Conservation (phyloP, 1,140 invertebrate genomes). For the Papilio xuthus region DNA sequence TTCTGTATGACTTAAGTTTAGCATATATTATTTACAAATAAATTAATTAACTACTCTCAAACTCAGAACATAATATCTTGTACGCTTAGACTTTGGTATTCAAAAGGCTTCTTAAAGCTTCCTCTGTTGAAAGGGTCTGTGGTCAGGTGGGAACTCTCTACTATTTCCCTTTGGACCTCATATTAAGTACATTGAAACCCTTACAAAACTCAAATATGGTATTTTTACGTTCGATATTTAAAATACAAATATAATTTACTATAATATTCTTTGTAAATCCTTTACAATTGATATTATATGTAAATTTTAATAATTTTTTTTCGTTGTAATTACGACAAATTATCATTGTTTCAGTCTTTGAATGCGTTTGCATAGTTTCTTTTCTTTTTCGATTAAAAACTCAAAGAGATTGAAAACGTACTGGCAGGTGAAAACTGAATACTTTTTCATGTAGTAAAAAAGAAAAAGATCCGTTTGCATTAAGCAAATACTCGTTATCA, state of each 20-base stretch:
- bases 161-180: conserved; percentile 65
- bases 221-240: not conserved
- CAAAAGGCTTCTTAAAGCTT: conserved; percentile 64
- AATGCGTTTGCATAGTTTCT: not conserved
- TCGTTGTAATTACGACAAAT: not conserved
- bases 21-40: not conserved
- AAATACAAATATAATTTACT: not conserved
- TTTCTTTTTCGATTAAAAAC: conserved; percentile 28
- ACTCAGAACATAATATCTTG: not conserved
- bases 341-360: not conserved
- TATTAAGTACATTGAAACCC: conserved; percentile 72
- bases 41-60: not conserved
- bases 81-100: not conserved
- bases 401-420: conserved; percentile 24
- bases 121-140: conserved; percentile 72
- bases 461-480: conserved; percentile 20
- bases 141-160: conserved; percentile 64
- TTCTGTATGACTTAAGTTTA: no score
- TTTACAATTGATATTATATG: not conserved
- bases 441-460: conserved; percentile 30
- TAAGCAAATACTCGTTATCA: conserved; percentile 37
- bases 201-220: conserved; percentile 32
- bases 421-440: conserved; percentile 29
- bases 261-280: not conserved
- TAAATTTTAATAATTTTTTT: not conserved